Percentiles rank a stretch among this genome's conserved stretches.
Evolutionary conservation across 2,797 vertebrate species (phyloP).

Genomic region (Esox masquinongy): DNA sequence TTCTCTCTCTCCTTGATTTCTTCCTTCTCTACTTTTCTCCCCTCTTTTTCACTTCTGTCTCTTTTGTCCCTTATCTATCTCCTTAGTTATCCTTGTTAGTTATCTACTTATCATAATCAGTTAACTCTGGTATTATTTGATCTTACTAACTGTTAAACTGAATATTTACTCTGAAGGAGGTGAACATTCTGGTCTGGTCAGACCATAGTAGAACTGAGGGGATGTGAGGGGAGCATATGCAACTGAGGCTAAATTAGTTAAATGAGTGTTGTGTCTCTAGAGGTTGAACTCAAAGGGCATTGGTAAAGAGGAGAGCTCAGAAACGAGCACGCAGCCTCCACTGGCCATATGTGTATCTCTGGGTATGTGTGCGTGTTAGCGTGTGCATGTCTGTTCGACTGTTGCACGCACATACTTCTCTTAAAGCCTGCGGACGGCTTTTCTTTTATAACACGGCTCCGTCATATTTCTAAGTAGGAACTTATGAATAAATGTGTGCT

Average conservation of each 20-base stretch:
- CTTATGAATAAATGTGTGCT: conserved; percentile 13
- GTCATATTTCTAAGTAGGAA: background rate
- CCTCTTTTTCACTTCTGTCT: conserved; percentile 29
- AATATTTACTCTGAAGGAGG: background rate
- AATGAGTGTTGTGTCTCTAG: conserved; percentile 62
- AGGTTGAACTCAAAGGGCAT: conserved; percentile 82
- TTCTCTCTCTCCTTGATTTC: conserved; percentile 3
- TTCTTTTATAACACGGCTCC: background rate
- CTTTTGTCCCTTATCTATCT: conserved; percentile 51
- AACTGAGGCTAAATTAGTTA: conserved; percentile 31
- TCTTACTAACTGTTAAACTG: background rate
- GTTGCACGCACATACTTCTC: background rate
- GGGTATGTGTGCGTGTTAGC: too few relatives aligned
- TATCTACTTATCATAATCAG: conserved; percentile 6
- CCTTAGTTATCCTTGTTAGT: conserved; percentile 31
- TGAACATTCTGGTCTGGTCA: background rate
- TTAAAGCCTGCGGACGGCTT: background rate
- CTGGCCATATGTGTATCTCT: too few relatives aligned
- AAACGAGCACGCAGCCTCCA: too few relatives aligned
- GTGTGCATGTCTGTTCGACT: background rate
- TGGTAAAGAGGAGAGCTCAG: conserved; percentile 75
- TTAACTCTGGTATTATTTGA: background rate
- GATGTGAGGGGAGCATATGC: background rate
- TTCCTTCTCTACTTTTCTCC: background rate
- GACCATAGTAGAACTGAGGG: background rate